Conservation (phyloP, 2,888 invertebrate species). For the Machimus rusticus region DNA sequence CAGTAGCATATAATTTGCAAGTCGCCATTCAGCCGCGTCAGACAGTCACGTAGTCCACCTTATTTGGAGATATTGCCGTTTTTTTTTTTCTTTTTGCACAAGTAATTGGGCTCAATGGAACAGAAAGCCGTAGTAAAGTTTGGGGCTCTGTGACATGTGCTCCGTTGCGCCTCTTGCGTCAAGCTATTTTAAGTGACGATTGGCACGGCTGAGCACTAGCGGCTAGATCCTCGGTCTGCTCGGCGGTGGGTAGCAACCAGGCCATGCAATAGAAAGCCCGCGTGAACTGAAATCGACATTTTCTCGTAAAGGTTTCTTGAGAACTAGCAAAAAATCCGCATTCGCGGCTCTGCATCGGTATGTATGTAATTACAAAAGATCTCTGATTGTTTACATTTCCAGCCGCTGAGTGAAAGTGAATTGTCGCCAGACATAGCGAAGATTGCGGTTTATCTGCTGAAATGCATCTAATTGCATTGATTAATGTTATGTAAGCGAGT, state of each 20-base stretch:
- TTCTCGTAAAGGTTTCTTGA: not conserved
- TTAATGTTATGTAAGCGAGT: not conserved
- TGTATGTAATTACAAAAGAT: not conserved
- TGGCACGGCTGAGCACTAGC: not conserved
- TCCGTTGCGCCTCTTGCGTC: not conserved
- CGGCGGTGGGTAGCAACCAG: not conserved
- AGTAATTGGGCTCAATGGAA: not conserved
- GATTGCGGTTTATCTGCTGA: not conserved
- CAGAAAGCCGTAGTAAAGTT: not conserved
- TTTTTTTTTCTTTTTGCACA: not conserved
- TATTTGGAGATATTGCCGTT: not conserved
- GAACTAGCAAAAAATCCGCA: not conserved
- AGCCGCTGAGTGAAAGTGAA: not conserved
- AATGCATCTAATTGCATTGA: not conserved
- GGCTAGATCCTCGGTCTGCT: not conserved
- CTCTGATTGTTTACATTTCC: not conserved
- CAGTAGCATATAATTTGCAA: not conserved
- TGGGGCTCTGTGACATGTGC: not conserved
- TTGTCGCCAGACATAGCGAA: not conserved
- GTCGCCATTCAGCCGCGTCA: not conserved
- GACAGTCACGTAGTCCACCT: not conserved
- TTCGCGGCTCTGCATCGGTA: not conserved
- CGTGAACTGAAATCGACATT: not conserved
- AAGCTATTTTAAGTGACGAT: not conserved
- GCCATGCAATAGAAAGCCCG: not conserved